phyloP scores from a whole-genome alignment of 2,797 vertebrate species.

The Pseudochromis fuscus region DNA sequence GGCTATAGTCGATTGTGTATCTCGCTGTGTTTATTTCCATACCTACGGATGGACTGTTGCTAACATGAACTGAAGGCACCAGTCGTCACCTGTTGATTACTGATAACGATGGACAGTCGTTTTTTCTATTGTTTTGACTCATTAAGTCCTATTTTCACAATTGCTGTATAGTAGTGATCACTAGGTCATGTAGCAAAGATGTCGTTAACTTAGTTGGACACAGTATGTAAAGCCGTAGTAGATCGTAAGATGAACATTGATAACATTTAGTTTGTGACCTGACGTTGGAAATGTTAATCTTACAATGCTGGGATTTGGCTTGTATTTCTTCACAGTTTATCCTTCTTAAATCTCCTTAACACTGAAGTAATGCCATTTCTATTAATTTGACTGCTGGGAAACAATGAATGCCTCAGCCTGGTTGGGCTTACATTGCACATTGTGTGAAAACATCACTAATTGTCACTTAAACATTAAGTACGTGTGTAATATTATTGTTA shows the following conservation, averaged over 20 bases:
- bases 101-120: neutral
- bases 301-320: neutral
- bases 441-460: neutral
- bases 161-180: constrained; percentile 3
- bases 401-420: neutral
- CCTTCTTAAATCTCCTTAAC: neutral
- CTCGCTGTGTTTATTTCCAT: constrained; percentile 12
- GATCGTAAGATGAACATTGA: too few species aligned
- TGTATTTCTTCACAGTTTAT: neutral
- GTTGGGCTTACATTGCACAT: neutral
- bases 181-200: neutral
- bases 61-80: constrained; percentile 21
- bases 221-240: neutral
- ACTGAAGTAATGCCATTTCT: neutral
- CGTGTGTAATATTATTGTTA: neutral
- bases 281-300: neutral
- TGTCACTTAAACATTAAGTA: neutral
- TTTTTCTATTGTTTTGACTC: neutral
- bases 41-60: constrained; percentile 10
- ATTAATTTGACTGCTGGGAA: neutral
- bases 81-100: constrained; percentile 64
- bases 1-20: neutral
- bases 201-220: neutral
- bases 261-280: neutral
- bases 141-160: constrained; percentile 4